Percentiles rank a stretch among this genome's conserved stretches.
phyloP scores from a whole-genome alignment of 2,888 invertebrate genomes.

The Cordilura impudica region DNA sequence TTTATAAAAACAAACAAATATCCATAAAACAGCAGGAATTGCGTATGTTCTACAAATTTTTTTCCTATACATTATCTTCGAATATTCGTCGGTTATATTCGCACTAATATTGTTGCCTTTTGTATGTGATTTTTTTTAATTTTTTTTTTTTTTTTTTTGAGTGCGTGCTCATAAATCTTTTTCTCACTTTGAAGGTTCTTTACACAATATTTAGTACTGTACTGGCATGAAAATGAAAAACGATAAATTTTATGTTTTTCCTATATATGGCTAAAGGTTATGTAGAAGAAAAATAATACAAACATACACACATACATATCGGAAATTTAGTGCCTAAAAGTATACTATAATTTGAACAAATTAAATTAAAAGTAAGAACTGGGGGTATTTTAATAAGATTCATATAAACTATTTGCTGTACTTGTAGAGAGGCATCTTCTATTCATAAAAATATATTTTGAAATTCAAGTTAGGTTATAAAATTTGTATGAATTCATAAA shows the following conservation, averaged over 20 bases:
- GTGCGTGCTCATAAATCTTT: slow-evolving; percentile 60
- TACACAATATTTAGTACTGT: slow-evolving; percentile 24
- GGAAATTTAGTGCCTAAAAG: neutral
- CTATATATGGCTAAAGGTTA: neutral
- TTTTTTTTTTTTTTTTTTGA: slow-evolving; percentile 12
- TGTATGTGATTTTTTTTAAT: slow-evolving; percentile 24
- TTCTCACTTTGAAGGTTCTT: slow-evolving; percentile 53
- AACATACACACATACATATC: too few relatives aligned
- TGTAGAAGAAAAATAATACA: neutral
- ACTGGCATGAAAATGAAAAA: slow-evolving; percentile 40
- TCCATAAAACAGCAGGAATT: slow-evolving; percentile 53
- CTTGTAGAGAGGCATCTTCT: too few relatives aligned
- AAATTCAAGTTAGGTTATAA: too few relatives aligned
- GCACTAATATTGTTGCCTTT: slow-evolving; percentile 55
- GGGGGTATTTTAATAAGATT: too few relatives aligned
- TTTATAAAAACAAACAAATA: neutral
- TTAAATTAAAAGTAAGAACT: neutral
- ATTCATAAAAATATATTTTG: too few relatives aligned
- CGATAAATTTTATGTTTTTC: slow-evolving; percentile 57
- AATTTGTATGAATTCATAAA: too few relatives aligned
- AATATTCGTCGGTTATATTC: slow-evolving; percentile 38
- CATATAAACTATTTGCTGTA: too few relatives aligned
- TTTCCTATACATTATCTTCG: slow-evolving; percentile 37
- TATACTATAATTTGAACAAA: neutral
- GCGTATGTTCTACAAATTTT: slow-evolving; percentile 52